Base-by-base conservation (phyloP, 2,797 vertebrate species). In the Macropodus opercularis region DNA sequence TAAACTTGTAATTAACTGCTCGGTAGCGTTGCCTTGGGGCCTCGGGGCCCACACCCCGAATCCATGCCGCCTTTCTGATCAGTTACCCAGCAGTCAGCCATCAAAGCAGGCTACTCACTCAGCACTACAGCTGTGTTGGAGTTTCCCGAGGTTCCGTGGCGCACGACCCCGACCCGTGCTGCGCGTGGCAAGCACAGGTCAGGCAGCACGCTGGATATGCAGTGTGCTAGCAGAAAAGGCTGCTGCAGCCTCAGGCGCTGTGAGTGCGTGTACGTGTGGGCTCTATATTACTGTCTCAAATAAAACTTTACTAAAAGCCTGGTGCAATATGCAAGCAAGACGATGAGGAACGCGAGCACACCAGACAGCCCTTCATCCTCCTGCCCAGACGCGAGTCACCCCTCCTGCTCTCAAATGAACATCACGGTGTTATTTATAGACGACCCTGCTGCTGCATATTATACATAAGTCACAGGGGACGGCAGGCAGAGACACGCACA, bases 371-470 rank as follows among this genome's bases (percentile, higher is more conserved):
- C 5, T 63, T 75, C 69, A 77, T 75, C 77, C 72, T 79, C 83
- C 77, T 82, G 71, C 39, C 57, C 61, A 70, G 74, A 81, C 76
- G 79, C 58, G 14, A 70, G 70, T 71, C 76, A 63, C 70, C 69
- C 75, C 62, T 74, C 75, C 63, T 26, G 5, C 67, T 69, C 50
- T 18, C 60, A 78, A 83, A 85, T 81, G 81, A 86, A 82, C 81
- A 80, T 86, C 77, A 58, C 50, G 74, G 56, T 74, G 79, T 87
- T 90, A 91, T 91, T 89, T 87, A 90, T 90, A 90, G 81, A 85
- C 13, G 74, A 88, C 83, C 80, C 80, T 59, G 43, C 67, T 63
- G 61, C 49, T 9, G 64, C 51, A 72, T 82, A 78, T 72, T 79
- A 87, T 80, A 79, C 67, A 85, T 79, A 74, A 81, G 72, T 81